Conservation (phyloP, 35 echinoderm and acorn worm genomes). For the Amphiura filiformis region DNA sequence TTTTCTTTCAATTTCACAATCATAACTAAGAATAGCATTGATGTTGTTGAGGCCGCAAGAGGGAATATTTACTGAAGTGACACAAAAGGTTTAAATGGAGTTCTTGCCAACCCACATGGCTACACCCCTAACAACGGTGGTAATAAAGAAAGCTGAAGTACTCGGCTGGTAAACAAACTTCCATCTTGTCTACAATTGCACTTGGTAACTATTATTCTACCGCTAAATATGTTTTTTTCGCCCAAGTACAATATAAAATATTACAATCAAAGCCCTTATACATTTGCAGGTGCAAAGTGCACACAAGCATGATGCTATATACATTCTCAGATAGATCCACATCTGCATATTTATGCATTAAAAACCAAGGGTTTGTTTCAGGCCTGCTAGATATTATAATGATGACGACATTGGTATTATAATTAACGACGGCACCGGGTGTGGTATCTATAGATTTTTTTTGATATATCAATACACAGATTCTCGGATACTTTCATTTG, state of each 20-base stretch:
- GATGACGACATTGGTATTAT: background rate
- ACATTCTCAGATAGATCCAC: background rate
- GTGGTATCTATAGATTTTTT: conserved; percentile 9
- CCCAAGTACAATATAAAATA: conserved; percentile 6
- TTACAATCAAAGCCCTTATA: background rate
- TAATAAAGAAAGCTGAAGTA: background rate
- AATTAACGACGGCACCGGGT: conserved; percentile 9
- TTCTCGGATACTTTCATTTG: conserved; percentile 4
- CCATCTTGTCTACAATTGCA: background rate
- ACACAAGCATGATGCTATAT: background rate
- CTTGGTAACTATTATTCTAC: background rate
- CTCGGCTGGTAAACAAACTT: background rate
- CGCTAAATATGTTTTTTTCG: background rate
- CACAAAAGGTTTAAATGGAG: background rate
- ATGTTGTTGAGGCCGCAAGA: background rate
- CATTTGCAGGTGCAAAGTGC: conserved; percentile 1
- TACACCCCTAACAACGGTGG: background rate
- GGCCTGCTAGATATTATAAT: conserved; percentile 7
- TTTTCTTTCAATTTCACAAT: background rate
- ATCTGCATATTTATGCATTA: conserved; percentile 11
- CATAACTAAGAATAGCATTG: conserved; percentile 13
- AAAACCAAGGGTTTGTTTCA: background rate
- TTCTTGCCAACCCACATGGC: background rate
- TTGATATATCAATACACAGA: background rate
- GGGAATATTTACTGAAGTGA: background rate